A percentile compares a stretch with the other conserved stretches of the same genome.
Evolutionary conservation across 2,113 vertebrate species (phyloP).

Genomic region (Chlamydotis undulata): DNA sequence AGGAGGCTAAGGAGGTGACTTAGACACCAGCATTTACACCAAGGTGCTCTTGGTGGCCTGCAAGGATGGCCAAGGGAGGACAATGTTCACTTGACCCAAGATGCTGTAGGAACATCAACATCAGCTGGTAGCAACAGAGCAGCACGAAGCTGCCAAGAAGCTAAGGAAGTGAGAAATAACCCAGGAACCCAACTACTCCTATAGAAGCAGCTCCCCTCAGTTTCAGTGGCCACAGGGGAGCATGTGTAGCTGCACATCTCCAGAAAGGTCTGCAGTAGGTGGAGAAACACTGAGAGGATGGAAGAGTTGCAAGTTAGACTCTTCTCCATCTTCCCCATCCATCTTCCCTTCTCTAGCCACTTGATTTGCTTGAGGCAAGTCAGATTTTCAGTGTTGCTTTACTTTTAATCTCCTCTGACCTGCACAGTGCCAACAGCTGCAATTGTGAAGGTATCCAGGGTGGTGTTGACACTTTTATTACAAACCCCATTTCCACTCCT

Average conservation of each 20-base stretch:
- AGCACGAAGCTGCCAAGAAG: not conserved
- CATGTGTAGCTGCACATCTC: accelerated
- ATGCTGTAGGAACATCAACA: not conserved
- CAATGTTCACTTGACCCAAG: not conserved
- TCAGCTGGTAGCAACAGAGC: not conserved
- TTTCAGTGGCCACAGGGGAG: not conserved
- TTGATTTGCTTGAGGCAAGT: not conserved
- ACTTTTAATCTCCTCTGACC: not conserved
- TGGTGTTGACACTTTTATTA: not conserved
- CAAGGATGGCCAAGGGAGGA: not conserved
- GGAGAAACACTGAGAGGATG: not conserved
- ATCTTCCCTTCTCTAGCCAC: not conserved
- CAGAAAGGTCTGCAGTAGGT: not conserved
- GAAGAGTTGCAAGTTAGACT: not conserved
- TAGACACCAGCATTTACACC: accelerated
- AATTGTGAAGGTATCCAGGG: not conserved
- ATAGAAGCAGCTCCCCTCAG: not conserved
- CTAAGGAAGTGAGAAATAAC: not conserved
- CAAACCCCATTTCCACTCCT: not conserved
- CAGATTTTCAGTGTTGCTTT: not conserved
- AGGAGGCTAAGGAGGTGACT: not conserved
- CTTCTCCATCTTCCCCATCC: not conserved
- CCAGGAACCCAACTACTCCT: not conserved
- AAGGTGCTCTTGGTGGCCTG: not conserved
- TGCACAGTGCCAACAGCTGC: not conserved